Conservation (phyloP, 2,888 invertebrate genomes). For the Chymomyza amoena region DNA sequence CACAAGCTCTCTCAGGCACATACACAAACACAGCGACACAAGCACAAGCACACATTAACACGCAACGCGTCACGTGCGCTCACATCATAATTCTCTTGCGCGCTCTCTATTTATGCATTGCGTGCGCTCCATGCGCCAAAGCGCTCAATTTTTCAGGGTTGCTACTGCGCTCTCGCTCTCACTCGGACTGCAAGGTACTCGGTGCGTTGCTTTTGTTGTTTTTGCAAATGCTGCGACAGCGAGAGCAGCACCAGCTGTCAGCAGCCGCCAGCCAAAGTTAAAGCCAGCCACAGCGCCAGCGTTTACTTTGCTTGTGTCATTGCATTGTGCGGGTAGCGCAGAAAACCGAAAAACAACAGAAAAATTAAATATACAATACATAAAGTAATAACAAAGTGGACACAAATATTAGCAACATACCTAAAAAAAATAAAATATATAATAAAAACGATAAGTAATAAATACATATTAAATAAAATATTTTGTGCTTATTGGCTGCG, state of each 20-base stretch:
- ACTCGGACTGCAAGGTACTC: background rate
- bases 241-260: background rate
- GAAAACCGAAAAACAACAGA: constrained; percentile 37
- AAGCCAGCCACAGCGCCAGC: constrained; percentile 49
- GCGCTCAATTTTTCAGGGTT: constrained; percentile 1
- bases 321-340: constrained; percentile 65
- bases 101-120: background rate
- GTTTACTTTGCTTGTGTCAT: constrained; percentile 70
- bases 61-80: constrained; percentile 48
- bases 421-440: background rate
- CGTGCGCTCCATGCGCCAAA: background rate
- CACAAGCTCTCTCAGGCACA: constrained; percentile 33
- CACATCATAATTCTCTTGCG: constrained; percentile 31
- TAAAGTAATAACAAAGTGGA: constrained; percentile 1
- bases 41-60: constrained; percentile 16
- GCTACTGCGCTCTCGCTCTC: constrained; percentile 15
- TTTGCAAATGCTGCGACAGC: constrained; percentile 21
- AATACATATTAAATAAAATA: background rate
- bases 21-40: constrained; percentile 17
- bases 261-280: constrained; percentile 40
- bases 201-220: constrained; percentile 15
- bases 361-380: constrained; percentile 14
- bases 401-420: background rate
- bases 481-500: background rate
- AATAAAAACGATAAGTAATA: background rate